Evolutionary conservation across 2,113 vertebrate genomes (phyloP).

Genomic region (Toxotes chatareus): DNA sequence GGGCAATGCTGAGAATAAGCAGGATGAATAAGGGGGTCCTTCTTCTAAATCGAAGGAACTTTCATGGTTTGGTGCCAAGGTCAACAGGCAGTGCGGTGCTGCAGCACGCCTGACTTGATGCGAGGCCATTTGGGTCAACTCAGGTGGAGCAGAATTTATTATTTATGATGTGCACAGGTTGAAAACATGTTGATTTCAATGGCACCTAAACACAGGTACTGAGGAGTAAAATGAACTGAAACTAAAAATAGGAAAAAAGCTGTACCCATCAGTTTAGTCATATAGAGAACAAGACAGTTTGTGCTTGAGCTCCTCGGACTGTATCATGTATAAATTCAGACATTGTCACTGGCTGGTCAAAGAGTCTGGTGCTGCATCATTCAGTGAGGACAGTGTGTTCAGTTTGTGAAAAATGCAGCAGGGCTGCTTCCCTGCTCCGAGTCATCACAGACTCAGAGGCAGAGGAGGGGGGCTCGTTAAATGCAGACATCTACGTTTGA

Average conservation of each 20-base stretch:
- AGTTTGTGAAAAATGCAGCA: constrained; percentile 5
- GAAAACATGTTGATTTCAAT: neutral
- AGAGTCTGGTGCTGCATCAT: constrained; percentile 40
- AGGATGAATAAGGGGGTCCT: neutral
- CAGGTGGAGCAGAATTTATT: constrained; percentile 14
- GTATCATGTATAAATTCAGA: constrained; percentile 25
- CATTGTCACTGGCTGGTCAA: constrained; percentile 6
- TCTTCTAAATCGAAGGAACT: constrained; percentile 14
- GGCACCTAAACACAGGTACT: neutral
- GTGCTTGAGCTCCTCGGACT: constrained; percentile 9
- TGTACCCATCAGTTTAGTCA: neutral
- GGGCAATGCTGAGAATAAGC: neutral
- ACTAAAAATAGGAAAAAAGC: neutral
- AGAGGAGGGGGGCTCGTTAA: neutral
- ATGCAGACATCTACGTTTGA: neutral
- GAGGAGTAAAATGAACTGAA: neutral
- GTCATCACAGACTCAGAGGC: neutral
- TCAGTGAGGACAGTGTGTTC: constrained; percentile 30
- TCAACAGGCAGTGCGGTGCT: constrained; percentile 31
- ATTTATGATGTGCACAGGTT: constrained; percentile 13
- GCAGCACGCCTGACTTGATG: neutral
- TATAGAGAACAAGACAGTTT: neutral
- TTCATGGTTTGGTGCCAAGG: constrained; percentile 29
- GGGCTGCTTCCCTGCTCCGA: neutral
- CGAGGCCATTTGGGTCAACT: neutral